Conservation (phyloP, 1,140 invertebrate species). For the Prorops nasuta region DNA sequence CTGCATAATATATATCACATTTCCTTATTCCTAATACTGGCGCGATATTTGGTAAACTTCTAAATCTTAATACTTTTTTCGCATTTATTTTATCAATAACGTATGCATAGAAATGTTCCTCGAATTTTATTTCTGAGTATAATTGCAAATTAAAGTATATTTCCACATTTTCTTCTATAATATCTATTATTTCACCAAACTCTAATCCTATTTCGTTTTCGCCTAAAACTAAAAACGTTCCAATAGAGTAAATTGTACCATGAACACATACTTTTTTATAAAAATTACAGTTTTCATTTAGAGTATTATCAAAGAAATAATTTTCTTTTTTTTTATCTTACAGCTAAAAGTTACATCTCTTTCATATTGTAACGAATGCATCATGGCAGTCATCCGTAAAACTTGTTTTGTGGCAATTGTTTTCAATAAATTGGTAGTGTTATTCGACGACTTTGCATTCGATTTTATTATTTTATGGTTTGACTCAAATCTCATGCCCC, state of each 20-base stretch:
- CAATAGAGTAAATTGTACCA: not conserved
- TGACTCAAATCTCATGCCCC: not conserved
- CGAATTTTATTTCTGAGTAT: constrained; percentile 3
- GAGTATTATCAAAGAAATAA: not conserved
- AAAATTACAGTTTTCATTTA: not conserved
- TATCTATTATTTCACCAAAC: constrained; percentile 8
- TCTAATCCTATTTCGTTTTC: not conserved
- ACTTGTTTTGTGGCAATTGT: not conserved
- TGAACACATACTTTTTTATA: not conserved
- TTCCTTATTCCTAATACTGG: not conserved
- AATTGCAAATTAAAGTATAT: constrained; percentile 4
- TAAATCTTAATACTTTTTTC: not conserved
- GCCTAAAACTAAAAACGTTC: not conserved
- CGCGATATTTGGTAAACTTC: constrained; percentile 4
- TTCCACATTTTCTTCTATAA: constrained; percentile 1
- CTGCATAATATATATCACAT: not conserved
- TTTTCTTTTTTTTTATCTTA: not conserved
- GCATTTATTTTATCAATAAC: not conserved
- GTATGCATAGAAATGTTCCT: constrained; percentile 5
- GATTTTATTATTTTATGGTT: not conserved
- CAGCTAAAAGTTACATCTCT: not conserved
- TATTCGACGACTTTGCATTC: not conserved
- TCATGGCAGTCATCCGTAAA: not conserved
- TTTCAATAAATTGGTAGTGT: not conserved
- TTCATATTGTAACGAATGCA: not conserved